Percentiles rank a stretch among this genome's conserved stretches.
phyloP scores from a whole-genome alignment of 2,888 invertebrate species.

The Silvanus unidentatus region DNA sequence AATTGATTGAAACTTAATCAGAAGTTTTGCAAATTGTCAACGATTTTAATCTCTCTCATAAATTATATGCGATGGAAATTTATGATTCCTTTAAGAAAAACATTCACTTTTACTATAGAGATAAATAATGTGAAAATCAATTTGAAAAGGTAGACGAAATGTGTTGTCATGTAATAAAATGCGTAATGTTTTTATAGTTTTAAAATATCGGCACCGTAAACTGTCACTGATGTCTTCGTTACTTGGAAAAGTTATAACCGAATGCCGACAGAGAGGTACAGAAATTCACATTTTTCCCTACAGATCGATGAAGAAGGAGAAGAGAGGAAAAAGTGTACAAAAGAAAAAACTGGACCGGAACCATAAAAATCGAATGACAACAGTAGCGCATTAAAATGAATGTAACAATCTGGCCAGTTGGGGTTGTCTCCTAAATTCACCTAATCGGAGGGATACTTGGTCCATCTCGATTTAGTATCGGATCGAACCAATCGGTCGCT shows the following conservation, averaged over 20 bases:
- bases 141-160: slow-evolving; percentile 13
- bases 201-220: slow-evolving; percentile 16
- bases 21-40: slow-evolving; percentile 10
- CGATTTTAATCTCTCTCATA: slow-evolving; percentile 11
- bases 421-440: slow-evolving; percentile 8
- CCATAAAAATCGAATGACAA: slow-evolving; percentile 34
- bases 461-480: slow-evolving; percentile 8
- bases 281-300: slow-evolving; percentile 23
- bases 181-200: slow-evolving; percentile 19
- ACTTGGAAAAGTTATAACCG: slow-evolving; percentile 26
- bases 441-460: slow-evolving; percentile 8
- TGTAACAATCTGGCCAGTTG: slow-evolving; percentile 16
- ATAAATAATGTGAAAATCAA: slow-evolving; percentile 17
- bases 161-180: slow-evolving; percentile 18
- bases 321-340: background rate
- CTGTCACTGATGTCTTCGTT: slow-evolving; percentile 19
- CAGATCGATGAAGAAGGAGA: slow-evolving; percentile 3
- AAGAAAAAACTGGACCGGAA: slow-evolving; percentile 24
- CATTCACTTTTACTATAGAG: slow-evolving; percentile 17
- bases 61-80: slow-evolving; percentile 15
- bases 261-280: slow-evolving; percentile 20
- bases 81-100: slow-evolving; percentile 14
- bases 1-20: slow-evolving; percentile 1
- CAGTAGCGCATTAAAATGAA: slow-evolving; percentile 36
- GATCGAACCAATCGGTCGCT: slow-evolving; percentile 7